A percentile compares a stretch with the other conserved stretches of the same genome.
Evolutionary conservation across 2,888 invertebrate genomes (phyloP).

Genomic region (Zele albiditarsus): DNA sequence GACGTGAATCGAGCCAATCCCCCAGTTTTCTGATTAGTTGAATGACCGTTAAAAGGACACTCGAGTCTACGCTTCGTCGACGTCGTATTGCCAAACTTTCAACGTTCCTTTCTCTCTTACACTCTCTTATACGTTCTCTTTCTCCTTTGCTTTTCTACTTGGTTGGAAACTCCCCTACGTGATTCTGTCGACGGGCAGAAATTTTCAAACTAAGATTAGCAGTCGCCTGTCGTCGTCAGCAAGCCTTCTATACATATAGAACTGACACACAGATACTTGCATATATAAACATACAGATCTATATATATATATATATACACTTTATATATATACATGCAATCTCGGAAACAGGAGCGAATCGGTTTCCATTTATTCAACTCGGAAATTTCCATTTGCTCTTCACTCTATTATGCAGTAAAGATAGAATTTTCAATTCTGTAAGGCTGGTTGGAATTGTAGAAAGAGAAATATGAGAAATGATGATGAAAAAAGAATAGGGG

Average conservation of each 20-base stretch:
- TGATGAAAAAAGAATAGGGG: constrained; percentile 40
- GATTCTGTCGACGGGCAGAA: neutral
- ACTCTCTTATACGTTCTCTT: neutral
- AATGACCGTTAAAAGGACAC: constrained; percentile 50
- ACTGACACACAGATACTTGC: neutral
- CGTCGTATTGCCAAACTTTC: constrained; percentile 44
- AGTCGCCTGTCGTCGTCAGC: constrained; percentile 9
- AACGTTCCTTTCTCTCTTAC: neutral
- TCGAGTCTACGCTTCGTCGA: constrained; percentile 32
- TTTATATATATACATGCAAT: neutral
- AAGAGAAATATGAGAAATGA: constrained; percentile 37
- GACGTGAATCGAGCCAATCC: constrained; percentile 12
- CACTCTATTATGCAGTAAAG: constrained; percentile 31
- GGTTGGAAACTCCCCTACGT: constrained; percentile 5
- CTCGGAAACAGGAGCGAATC: constrained; percentile 12
- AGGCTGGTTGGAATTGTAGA: constrained; percentile 31
- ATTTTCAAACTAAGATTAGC: constrained; percentile 20
- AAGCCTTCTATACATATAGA: neutral
- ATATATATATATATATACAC: neutral
- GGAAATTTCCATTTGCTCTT: constrained; percentile 28
- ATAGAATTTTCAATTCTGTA: constrained; percentile 37
- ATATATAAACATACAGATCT: neutral
- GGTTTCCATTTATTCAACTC: constrained; percentile 32
- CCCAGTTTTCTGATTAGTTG: constrained; percentile 47
- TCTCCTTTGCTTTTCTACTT: constrained; percentile 12